Conservation (phyloP, 2,888 invertebrate species). For the Osedax frankpressi region DNA sequence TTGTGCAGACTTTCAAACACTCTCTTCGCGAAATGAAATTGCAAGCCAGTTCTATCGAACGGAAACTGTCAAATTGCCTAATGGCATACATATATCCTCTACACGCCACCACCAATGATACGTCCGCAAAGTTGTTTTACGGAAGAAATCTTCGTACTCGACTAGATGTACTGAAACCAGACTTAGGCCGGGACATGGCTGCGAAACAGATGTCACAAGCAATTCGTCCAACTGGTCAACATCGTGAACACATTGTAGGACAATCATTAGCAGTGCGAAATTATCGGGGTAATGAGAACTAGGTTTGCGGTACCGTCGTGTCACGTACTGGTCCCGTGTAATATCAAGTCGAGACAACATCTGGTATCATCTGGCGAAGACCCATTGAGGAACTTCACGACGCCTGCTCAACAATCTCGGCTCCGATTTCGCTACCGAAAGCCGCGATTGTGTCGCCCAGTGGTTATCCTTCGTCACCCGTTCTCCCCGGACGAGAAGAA, state of each 20-base stretch:
- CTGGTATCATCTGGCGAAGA: neutral
- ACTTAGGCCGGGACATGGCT: neutral
- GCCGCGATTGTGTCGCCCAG: neutral
- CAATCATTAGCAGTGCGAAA: too few relatives aligned
- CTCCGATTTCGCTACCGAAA: too few relatives aligned
- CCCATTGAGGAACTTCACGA: neutral
- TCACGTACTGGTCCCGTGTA: neutral
- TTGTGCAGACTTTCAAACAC: constrained; percentile 2
- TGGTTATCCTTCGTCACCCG: neutral
- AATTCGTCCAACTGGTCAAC: constrained; percentile 1
- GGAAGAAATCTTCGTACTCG: too few relatives aligned
- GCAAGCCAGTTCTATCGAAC: neutral
- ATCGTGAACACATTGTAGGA: too few relatives aligned
- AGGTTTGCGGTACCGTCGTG: constrained; percentile 5
- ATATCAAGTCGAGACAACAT: constrained; percentile 2
- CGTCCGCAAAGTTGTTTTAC: too few relatives aligned
- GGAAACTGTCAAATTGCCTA: neutral
- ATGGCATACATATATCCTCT: neutral
- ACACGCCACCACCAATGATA: constrained; percentile 1
- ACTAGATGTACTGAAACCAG: constrained; percentile 3
- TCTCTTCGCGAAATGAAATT: neutral
- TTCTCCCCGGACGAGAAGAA: neutral
- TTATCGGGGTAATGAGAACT: neutral
- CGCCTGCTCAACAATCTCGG: neutral
- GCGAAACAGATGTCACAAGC: constrained; percentile 7